Evolutionary conservation across 2,888 invertebrate genomes (phyloP).

Genomic region (Carpatolechia fugitivella): DNA sequence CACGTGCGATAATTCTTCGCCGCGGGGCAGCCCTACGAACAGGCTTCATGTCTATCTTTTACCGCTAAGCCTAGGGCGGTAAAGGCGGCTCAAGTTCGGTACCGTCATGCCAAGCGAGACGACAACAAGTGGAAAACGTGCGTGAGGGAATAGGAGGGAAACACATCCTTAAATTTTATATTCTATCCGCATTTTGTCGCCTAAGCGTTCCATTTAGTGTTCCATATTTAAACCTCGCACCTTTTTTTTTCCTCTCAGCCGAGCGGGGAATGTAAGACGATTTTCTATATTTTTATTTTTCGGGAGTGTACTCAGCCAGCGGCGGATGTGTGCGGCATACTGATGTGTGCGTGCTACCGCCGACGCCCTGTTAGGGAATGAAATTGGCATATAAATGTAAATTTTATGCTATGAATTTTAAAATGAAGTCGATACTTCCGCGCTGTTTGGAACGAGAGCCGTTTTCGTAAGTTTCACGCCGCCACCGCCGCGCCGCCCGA

Average conservation of each 20-base stretch:
- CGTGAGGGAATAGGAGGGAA: slow-evolving; percentile 52
- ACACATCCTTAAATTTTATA: slow-evolving; percentile 74
- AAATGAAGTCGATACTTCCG: slow-evolving; percentile 77
- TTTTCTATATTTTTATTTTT: slow-evolving; percentile 60
- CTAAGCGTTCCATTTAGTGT: slow-evolving; percentile 80
- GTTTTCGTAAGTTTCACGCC: slow-evolving; percentile 58
- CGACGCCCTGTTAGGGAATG: slow-evolving; percentile 75
- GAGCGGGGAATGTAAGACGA: slow-evolving; percentile 65
- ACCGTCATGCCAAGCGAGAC: slow-evolving; percentile 54
- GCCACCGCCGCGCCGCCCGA: background rate
- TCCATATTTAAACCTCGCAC: slow-evolving; percentile 76
- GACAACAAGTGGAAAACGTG: slow-evolving; percentile 36
- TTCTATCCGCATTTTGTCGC: slow-evolving; percentile 80
- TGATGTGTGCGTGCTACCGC: slow-evolving; percentile 75
- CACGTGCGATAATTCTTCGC: slow-evolving; percentile 50
- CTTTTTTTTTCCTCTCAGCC: slow-evolving; percentile 66
- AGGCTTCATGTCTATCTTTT: slow-evolving; percentile 72
- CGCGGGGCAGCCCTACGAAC: slow-evolving; percentile 59
- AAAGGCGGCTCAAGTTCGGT: slow-evolving; percentile 67
- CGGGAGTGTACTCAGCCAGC: slow-evolving; percentile 53
- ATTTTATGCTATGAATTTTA: slow-evolving; percentile 80
- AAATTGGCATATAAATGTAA: slow-evolving; percentile 80
- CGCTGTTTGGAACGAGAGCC: slow-evolving; percentile 56
- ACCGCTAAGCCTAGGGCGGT: slow-evolving; percentile 76
- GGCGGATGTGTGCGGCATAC: slow-evolving; percentile 69